Conservation (phyloP, 2,113 vertebrate species). For the Thryonomys swinderianus region DNA sequence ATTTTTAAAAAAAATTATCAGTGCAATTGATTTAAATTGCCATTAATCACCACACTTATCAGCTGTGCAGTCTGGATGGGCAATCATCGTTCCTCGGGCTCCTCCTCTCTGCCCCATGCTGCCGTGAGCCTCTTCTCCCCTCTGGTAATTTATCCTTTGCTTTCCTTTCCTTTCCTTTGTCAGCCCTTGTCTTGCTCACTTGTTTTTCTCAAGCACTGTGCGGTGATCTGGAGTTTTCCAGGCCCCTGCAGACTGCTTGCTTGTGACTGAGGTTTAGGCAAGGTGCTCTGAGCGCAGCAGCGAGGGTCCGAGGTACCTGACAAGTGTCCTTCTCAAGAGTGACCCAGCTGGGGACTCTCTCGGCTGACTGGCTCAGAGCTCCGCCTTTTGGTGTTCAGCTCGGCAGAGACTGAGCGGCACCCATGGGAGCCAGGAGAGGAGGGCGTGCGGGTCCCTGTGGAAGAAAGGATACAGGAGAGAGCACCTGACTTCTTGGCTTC, state of each 20-base stretch:
- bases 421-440: neutral
- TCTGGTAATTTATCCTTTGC: conserved; percentile 67
- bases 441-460: neutral
- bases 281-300: neutral
- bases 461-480: neutral
- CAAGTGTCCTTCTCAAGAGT: neutral
- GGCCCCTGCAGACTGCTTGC: neutral
- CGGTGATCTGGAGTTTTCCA: neutral
- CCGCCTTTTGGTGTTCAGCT: neutral
- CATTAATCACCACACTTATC: conserved; percentile 79
- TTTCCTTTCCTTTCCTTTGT: conserved; percentile 69
- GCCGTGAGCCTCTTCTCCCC: conserved; percentile 62
- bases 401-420: neutral
- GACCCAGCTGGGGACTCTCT: neutral
- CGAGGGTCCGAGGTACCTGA: conserved; percentile 5
- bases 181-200: conserved; percentile 54
- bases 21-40: conserved; percentile 82
- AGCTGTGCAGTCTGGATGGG: conserved; percentile 71
- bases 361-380: neutral
- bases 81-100: conserved; percentile 63
- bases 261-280: neutral
- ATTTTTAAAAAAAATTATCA: conserved; percentile 79
- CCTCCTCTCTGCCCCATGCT: conserved; percentile 74
- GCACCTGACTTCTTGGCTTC: neutral
- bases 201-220: conserved; percentile 62